Conservation (phyloP, 2,113 vertebrate genomes). For the Glaucomys volans region DNA sequence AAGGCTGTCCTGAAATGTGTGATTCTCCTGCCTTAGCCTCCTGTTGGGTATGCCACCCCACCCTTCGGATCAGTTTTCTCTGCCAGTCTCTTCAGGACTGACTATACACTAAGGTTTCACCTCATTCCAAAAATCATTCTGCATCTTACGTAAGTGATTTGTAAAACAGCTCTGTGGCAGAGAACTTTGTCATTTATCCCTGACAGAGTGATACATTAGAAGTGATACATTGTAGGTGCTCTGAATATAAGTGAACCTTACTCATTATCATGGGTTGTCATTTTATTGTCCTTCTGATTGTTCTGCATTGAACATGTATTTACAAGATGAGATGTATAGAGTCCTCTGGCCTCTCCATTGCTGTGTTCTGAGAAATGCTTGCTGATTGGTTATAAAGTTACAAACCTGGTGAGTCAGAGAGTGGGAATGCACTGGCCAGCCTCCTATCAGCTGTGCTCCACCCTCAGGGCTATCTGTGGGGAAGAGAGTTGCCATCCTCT, state of each 20-base stretch:
- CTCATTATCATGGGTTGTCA: neutral
- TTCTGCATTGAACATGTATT: neutral
- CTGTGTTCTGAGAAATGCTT: neutral
- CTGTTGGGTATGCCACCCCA: too few species aligned
- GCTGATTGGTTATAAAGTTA: conserved; percentile 15
- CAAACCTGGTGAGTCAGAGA: conserved; percentile 35
- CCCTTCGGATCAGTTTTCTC: neutral
- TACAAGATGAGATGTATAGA: neutral
- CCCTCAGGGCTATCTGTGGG: neutral
- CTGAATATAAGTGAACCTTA: neutral
- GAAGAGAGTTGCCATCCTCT: neutral
- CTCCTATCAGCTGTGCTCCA: neutral
- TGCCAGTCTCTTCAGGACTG: neutral
- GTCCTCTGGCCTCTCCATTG: neutral
- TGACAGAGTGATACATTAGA: neutral
- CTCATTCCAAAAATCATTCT: neutral
- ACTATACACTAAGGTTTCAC: neutral
- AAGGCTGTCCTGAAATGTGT: neutral
- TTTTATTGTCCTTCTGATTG: conserved; percentile 21
- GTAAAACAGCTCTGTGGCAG: neutral
- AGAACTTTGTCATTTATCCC: neutral
- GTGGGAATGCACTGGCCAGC: conserved; percentile 19
- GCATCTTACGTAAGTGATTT: neutral
- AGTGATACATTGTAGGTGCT: neutral
- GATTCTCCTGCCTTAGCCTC: neutral